Percentiles rank a stretch among this genome's conserved stretches.
These are phyloP conservation scores for Amphipyra berbera DNA, from an alignment of 2,888 invertebrate genomes.

Conservation along the genomic window DNA sequence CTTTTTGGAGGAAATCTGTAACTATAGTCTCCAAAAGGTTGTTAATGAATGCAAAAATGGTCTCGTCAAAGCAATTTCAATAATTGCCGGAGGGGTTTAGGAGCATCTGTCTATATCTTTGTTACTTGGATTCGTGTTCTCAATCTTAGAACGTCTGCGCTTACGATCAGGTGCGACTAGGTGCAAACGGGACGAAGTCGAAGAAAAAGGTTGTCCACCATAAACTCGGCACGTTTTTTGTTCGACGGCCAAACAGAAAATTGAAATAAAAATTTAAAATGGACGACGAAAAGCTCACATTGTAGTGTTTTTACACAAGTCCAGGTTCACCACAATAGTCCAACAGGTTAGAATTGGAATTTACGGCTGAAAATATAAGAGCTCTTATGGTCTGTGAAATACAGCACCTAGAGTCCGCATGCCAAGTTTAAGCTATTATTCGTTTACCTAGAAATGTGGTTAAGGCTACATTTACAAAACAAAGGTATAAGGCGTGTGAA, in stretches of 20 bases:
- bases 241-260: constrained; percentile 21
- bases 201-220: too few species aligned
- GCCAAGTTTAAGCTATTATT: constrained; percentile 40
- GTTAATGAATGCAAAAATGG: too few species aligned
- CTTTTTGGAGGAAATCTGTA: too few species aligned
- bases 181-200: too few species aligned
- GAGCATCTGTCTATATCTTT: too few species aligned
- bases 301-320: constrained; percentile 14
- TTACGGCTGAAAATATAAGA: constrained; percentile 44
- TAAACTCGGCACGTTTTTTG: background rate
- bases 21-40: too few species aligned
- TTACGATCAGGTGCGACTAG: too few species aligned
- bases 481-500: background rate
- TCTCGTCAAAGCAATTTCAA: background rate
- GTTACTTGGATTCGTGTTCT: too few species aligned
- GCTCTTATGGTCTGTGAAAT: constrained; percentile 37
- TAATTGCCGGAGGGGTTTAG: too few species aligned
- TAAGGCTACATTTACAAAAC: constrained; percentile 25
- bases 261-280: constrained; percentile 15
- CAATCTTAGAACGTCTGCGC: too few species aligned
- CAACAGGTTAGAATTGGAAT: constrained; percentile 42
- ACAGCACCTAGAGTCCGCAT: constrained; percentile 12
- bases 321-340: constrained; percentile 22
- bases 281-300: constrained; percentile 1
- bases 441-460: constrained; percentile 33